Evolutionary conservation across 2,888 invertebrate genomes (phyloP).

Genomic region (Lucinisca nassula): DNA sequence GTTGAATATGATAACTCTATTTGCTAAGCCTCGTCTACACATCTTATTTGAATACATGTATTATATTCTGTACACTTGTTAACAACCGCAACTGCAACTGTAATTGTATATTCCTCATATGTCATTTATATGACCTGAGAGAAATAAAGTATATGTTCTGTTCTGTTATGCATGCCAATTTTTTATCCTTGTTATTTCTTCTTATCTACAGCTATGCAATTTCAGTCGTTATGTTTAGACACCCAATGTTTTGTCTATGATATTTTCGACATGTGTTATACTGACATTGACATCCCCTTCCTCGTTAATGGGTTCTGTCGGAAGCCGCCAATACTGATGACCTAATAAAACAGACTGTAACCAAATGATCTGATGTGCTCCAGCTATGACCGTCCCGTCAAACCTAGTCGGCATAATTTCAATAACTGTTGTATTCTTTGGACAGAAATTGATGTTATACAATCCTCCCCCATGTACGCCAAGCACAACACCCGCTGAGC

Average conservation of each 20-base stretch:
- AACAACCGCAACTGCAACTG: too few relatives aligned
- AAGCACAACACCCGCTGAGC: conserved; percentile 17
- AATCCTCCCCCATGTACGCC: conserved; percentile 38
- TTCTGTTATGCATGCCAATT: too few relatives aligned
- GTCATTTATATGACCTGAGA: too few relatives aligned
- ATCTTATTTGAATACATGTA: too few relatives aligned
- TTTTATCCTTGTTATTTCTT: too few relatives aligned
- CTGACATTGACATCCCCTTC: conserved; percentile 14
- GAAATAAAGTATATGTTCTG: too few relatives aligned
- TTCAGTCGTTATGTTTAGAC: too few relatives aligned
- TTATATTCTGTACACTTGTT: too few relatives aligned
- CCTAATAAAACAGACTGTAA: conserved; percentile 24
- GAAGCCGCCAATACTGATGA: conserved; percentile 35
- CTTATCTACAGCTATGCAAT: too few relatives aligned
- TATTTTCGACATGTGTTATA: background rate
- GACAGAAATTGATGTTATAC: conserved; percentile 37
- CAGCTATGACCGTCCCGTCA: conserved; percentile 25
- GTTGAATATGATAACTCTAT: too few relatives aligned
- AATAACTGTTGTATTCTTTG: conserved; percentile 15
- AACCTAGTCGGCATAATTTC: conserved; percentile 42
- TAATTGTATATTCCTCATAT: too few relatives aligned
- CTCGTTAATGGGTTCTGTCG: background rate
- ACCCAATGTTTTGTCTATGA: background rate
- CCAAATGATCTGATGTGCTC: conserved; percentile 36
- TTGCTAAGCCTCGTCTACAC: too few relatives aligned